Evolutionary conservation across 2,888 invertebrate genomes (phyloP).

Genomic region (Corythucha ciliata): DNA sequence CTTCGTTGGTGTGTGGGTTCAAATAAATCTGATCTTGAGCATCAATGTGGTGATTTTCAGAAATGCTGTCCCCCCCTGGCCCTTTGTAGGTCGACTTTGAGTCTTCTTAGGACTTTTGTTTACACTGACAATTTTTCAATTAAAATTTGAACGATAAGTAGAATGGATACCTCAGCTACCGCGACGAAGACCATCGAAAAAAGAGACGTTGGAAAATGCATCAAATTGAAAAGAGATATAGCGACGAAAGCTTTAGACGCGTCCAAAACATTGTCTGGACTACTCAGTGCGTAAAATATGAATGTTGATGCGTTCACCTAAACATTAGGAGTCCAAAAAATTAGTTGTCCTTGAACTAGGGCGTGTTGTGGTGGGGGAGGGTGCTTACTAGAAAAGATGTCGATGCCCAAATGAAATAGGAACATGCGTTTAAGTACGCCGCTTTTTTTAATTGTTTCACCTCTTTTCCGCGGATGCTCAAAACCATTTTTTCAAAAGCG

Average conservation of each 20-base stretch:
- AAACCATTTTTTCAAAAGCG: slow-evolving; percentile 49
- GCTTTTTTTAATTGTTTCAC: slow-evolving; percentile 47
- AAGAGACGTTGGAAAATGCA: slow-evolving; percentile 91
- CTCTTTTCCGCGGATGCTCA: slow-evolving; percentile 50
- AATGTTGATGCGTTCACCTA: slow-evolving; percentile 67
- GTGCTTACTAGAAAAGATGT: slow-evolving; percentile 51
- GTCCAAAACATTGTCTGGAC: slow-evolving; percentile 72
- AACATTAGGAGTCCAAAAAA: no score
- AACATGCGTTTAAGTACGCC: slow-evolving; percentile 47
- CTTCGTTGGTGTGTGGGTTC: no score
- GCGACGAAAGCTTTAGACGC: slow-evolving; percentile 81
- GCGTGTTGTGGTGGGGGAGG: no score
- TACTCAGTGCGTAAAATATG: slow-evolving; percentile 77
- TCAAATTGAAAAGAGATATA: slow-evolving; percentile 87
- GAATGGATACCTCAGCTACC: slow-evolving; percentile 24
- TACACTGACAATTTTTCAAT: not conserved
- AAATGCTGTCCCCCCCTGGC: no score
- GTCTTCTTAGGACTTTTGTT: no score
- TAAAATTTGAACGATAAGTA: not conserved
- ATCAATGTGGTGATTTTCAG: no score
- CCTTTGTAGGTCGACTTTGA: no score
- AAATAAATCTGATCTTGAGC: no score
- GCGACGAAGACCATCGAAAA: slow-evolving; percentile 79
- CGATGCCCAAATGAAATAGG: slow-evolving; percentile 53
- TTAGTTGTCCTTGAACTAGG: no score